Evolutionary conservation across 2,113 vertebrate species (phyloP).

Genomic region (Erpornis zantholeuca): DNA sequence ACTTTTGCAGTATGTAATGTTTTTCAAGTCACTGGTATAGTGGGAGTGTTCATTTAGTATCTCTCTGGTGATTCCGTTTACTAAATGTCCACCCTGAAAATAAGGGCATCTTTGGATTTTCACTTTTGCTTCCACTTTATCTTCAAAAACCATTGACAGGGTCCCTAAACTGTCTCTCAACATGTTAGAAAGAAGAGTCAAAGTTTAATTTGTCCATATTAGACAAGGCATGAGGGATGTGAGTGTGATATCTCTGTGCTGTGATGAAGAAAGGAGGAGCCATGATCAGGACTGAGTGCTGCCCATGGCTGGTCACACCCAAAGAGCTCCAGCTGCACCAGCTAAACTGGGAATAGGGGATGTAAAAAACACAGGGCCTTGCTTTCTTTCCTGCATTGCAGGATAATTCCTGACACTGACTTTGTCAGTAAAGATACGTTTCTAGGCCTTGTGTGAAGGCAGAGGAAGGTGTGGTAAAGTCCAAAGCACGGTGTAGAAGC

Average conservation of each 20-base stretch:
- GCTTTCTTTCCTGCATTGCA: rapidly evolving
- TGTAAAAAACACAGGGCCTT: not conserved
- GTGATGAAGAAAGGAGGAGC: not conserved
- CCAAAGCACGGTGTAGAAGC: not conserved
- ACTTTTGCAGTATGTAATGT: not conserved
- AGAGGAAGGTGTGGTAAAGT: not conserved
- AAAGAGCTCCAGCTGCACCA: not conserved
- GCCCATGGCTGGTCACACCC: not conserved
- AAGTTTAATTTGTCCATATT: not conserved
- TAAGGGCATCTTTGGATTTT: not conserved
- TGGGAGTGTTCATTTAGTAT: not conserved
- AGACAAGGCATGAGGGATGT: not conserved
- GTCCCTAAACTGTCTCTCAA: not conserved
- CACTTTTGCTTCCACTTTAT: not conserved
- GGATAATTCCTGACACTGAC: not conserved
- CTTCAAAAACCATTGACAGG: not conserved
- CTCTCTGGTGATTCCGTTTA: not conserved
- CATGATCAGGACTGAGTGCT: not conserved
- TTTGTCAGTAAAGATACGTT: not conserved
- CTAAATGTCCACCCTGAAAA: not conserved
- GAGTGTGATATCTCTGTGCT: not conserved
- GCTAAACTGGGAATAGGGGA: not conserved
- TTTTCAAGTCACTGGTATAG: not conserved
- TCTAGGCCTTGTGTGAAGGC: not conserved
- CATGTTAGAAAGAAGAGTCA: not conserved